These are phyloP conservation scores for Diaphora mendica DNA, from an alignment of 2,888 invertebrate genomes.

Conservation along the genomic window DNA sequence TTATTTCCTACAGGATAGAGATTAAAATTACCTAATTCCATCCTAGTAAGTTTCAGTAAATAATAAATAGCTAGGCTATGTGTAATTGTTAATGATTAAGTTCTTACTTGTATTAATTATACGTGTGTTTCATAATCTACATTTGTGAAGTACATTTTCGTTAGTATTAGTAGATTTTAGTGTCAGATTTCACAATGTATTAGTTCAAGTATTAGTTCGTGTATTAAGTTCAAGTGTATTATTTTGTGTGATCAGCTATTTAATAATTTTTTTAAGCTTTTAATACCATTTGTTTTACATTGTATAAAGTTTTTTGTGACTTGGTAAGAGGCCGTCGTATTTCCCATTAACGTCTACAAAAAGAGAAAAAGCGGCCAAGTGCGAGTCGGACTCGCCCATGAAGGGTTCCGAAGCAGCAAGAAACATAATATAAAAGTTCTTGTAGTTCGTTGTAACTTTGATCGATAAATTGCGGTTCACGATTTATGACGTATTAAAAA, in stretches of 20 bases:
- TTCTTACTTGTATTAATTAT: conserved; percentile 9
- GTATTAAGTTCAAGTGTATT: not conserved
- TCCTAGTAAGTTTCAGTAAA: conserved; percentile 6
- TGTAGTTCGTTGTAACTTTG: too few relatives aligned
- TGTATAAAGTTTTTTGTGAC: too few relatives aligned
- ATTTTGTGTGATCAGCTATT: not conserved
- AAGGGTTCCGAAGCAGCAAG: too few relatives aligned
- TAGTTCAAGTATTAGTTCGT: not conserved
- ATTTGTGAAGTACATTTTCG: not conserved
- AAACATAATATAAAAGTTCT: too few relatives aligned
- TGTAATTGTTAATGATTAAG: conserved; percentile 19
- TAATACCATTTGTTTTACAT: not conserved
- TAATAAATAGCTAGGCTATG: conserved; percentile 19
- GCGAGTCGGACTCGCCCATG: too few relatives aligned
- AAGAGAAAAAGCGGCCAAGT: too few relatives aligned
- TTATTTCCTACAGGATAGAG: conserved; percentile 10
- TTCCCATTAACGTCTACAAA: too few relatives aligned
- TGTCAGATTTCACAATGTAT: not conserved
- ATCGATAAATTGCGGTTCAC: too few relatives aligned
- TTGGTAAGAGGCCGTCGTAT: too few relatives aligned
- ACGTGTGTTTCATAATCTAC: not conserved
- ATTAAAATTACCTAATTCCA: conserved; percentile 20
- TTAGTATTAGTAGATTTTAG: not conserved
- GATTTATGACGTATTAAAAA: too few relatives aligned
- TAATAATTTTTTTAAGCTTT: not conserved